A percentile compares a stretch with the other conserved stretches of the same genome.
Conservation (phyloP, 1,140 invertebrate species). For the Cydia pomonella region DNA sequence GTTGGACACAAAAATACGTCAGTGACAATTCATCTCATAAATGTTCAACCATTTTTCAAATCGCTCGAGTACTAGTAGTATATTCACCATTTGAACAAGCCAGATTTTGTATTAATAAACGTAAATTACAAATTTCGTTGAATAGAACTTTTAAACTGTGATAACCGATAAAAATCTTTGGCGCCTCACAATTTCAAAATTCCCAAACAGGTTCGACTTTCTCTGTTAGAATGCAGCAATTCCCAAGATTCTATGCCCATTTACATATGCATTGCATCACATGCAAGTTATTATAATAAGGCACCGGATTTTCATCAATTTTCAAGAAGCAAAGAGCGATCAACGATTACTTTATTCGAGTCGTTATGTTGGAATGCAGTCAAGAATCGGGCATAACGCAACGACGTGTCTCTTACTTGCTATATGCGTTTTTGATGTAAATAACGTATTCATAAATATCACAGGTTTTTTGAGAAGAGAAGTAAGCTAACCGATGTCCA, state of each 20-base stretch:
- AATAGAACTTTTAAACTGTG: background rate
- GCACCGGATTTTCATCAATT: conserved; percentile 31
- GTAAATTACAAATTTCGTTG: background rate
- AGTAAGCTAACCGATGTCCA: background rate
- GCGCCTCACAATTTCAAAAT: conserved; percentile 42
- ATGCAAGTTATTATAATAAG: conserved; percentile 19
- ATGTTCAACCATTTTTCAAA: no score
- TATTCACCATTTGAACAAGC: background rate
- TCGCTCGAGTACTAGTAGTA: background rate
- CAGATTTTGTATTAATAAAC: background rate
- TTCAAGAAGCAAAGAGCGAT: conserved; percentile 20
- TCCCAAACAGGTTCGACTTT: conserved; percentile 45
- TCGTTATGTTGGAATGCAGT: conserved; percentile 14
- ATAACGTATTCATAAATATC: background rate
- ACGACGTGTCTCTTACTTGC: background rate
- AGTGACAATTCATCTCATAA: no score
- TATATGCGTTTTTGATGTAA: conserved; percentile 9
- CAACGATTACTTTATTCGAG: conserved; percentile 1
- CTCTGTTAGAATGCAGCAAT: conserved; percentile 42
- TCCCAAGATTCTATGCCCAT: conserved; percentile 40
- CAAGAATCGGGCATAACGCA: background rate
- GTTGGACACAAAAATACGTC: no score
- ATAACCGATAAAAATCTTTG: background rate
- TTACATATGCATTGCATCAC: conserved; percentile 36
- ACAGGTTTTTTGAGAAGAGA: background rate